These are phyloP conservation scores for Heliconius aoede DNA, from an alignment of 2,888 invertebrate species.

Conservation along the genomic window DNA sequence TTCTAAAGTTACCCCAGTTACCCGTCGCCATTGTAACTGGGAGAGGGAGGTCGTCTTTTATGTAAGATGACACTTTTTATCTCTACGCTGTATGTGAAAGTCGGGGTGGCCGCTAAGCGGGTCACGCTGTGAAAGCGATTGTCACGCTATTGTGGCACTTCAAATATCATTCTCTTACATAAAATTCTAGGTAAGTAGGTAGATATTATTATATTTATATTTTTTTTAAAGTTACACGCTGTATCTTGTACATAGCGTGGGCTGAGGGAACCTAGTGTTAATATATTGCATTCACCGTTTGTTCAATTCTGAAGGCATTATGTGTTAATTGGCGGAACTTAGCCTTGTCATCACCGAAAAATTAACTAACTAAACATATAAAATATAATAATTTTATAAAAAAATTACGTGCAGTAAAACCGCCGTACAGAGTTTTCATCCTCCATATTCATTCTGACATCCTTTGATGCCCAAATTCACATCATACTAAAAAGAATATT, in stretches of 20 bases:
- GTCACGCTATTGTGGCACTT: constrained; percentile 29
- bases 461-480: constrained; percentile 23
- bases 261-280: too few species aligned
- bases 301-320: too few species aligned
- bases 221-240: too few species aligned
- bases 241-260: too few species aligned
- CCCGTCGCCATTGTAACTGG: constrained; percentile 38
- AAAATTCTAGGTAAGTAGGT: neutral
- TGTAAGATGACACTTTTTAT: constrained; percentile 52
- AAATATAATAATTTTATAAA: neutral
- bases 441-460: constrained; percentile 15
- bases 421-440: neutral
- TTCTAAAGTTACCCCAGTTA: constrained; percentile 42
- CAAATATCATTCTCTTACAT: constrained; percentile 19
- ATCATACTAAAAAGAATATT: constrained; percentile 31
- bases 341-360: too few species aligned
- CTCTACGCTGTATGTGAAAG: constrained; percentile 42
- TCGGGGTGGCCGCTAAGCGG: constrained; percentile 34
- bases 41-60: constrained; percentile 63
- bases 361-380: neutral
- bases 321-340: too few species aligned
- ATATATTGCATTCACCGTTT: too few species aligned
- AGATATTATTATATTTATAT: neutral
- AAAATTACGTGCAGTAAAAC: neutral
- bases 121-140: constrained; percentile 35